phyloP scores from a whole-genome alignment of 2,888 invertebrate genomes.

The Rhabditophanes sp. region DNA sequence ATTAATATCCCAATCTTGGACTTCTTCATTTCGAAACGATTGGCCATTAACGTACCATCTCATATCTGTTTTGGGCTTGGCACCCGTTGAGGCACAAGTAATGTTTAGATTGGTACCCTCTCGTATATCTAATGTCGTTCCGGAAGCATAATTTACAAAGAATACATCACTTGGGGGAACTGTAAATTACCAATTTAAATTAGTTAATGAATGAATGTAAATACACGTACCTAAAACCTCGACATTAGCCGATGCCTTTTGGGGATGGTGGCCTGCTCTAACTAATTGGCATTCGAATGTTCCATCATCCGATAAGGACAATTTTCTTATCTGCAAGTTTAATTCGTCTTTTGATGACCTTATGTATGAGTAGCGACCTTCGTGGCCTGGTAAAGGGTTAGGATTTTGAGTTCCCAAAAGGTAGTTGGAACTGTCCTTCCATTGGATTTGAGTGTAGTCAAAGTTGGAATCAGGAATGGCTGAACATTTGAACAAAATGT shows the following conservation, averaged over 20 bases:
- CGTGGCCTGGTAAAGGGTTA: slow-evolving; percentile 27
- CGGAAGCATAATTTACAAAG: slow-evolving; percentile 28
- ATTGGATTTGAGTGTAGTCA: slow-evolving; percentile 22
- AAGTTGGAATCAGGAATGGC: slow-evolving; percentile 14
- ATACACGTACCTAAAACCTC: slow-evolving; percentile 27
- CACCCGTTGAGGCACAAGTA: slow-evolving; percentile 30
- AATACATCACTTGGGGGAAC: slow-evolving; percentile 27
- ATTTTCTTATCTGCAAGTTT: slow-evolving; percentile 26
- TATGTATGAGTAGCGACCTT: slow-evolving; percentile 35
- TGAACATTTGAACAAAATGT: slow-evolving; percentile 26
- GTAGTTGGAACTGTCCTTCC: slow-evolving; percentile 31
- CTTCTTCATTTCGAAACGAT: slow-evolving; percentile 20
- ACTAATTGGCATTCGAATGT: slow-evolving; percentile 85
- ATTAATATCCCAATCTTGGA: slow-evolving; percentile 14
- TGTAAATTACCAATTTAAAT: slow-evolving; percentile 11
- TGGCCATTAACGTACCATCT: slow-evolving; percentile 38
- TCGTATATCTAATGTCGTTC: slow-evolving; percentile 26
- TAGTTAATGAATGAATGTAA: slow-evolving; percentile 3
- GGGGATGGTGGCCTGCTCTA: slow-evolving; percentile 22
- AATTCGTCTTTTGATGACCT: slow-evolving; percentile 36
- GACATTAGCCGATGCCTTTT: slow-evolving; percentile 24
- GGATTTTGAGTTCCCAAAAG: slow-evolving; percentile 30
- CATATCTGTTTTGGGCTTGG: slow-evolving; percentile 27
- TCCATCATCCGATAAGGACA: slow-evolving; percentile 75
- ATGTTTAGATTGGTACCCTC: slow-evolving; percentile 33